Evolutionary conservation across 1,140 invertebrate genomes (phyloP).

Genomic region (Trichoplusia ni): DNA sequence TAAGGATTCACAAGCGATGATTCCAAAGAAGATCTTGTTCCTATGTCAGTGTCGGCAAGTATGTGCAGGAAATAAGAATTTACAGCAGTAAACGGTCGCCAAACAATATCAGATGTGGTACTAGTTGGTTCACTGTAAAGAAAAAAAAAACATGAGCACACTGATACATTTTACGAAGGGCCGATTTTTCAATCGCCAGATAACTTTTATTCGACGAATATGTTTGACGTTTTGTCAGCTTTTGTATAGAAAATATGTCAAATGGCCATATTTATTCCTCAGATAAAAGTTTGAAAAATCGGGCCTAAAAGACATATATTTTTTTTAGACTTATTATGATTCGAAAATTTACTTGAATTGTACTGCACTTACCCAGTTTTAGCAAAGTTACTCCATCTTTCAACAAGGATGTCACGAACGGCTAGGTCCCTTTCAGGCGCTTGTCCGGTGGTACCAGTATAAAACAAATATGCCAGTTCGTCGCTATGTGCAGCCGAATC

Average conservation of each 20-base stretch:
- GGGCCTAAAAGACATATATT: too few species aligned
- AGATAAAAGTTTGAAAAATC: too few species aligned
- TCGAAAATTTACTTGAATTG: background rate
- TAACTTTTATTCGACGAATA: background rate
- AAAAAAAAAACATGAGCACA: slow-evolving; percentile 27
- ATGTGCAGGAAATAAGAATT: slow-evolving; percentile 50
- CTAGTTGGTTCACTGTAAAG: slow-evolving; percentile 55
- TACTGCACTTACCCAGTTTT: slow-evolving; percentile 58
- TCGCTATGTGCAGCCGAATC: slow-evolving; percentile 60
- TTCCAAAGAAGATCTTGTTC: slow-evolving; percentile 48
- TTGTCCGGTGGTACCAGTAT: slow-evolving; percentile 33
- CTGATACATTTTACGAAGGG: too few species aligned
- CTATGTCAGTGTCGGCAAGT: slow-evolving; percentile 48
- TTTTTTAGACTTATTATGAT: too few species aligned
- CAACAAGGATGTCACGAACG: slow-evolving; percentile 60
- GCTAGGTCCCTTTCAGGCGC: slow-evolving; percentile 41
- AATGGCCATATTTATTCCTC: too few species aligned
- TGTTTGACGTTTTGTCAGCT: background rate
- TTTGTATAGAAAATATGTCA: background rate
- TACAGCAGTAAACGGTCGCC: slow-evolving; percentile 50
- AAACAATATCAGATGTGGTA: slow-evolving; percentile 46
- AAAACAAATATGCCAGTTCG: slow-evolving; percentile 69
- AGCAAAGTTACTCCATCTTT: slow-evolving; percentile 74
- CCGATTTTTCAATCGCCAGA: too few species aligned
- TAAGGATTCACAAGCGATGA: slow-evolving; percentile 54